A percentile compares a stretch with the other conserved stretches of the same genome.
Conservation (phyloP, 2,113 vertebrate species). For the Corvus hawaiiensis region DNA sequence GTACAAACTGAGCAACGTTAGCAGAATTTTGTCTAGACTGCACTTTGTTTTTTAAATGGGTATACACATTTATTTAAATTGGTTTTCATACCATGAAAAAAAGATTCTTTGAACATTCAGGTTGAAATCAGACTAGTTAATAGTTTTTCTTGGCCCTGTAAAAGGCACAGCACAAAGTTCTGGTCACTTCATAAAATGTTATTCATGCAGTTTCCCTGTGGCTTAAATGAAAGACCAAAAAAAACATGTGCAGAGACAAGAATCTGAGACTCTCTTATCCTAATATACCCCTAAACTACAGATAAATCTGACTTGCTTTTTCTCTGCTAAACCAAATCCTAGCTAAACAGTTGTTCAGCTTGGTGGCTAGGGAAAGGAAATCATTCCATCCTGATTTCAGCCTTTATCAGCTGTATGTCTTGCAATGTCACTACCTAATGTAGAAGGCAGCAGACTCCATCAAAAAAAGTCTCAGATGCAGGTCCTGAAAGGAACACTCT, state of each 20-base stretch:
- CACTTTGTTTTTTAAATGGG: background rate
- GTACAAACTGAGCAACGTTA: background rate
- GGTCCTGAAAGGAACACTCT: background rate
- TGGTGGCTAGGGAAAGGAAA: background rate
- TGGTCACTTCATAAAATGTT: background rate
- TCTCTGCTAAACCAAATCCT: background rate
- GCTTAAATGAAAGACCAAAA: background rate
- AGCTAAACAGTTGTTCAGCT: background rate
- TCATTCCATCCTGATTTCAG: background rate
- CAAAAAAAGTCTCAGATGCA: background rate
- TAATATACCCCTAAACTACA: background rate
- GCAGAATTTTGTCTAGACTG: background rate
- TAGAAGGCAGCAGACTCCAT: background rate
- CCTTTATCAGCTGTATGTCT: background rate
- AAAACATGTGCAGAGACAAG: background rate
- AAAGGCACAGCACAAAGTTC: background rate
- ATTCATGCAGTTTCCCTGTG: background rate
- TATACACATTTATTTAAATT: background rate
- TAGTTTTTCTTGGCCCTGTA: background rate
- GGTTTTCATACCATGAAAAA: background rate
- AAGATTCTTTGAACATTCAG: background rate
- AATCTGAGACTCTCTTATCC: background rate
- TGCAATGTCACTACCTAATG: background rate
- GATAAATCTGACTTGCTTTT: background rate
- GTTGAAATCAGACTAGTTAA: background rate